Percentiles rank a stretch among this genome's conserved stretches.
These are phyloP conservation scores for Listronotus bonariensis DNA, from an alignment of 1,140 invertebrate species.

Conservation along the genomic window DNA sequence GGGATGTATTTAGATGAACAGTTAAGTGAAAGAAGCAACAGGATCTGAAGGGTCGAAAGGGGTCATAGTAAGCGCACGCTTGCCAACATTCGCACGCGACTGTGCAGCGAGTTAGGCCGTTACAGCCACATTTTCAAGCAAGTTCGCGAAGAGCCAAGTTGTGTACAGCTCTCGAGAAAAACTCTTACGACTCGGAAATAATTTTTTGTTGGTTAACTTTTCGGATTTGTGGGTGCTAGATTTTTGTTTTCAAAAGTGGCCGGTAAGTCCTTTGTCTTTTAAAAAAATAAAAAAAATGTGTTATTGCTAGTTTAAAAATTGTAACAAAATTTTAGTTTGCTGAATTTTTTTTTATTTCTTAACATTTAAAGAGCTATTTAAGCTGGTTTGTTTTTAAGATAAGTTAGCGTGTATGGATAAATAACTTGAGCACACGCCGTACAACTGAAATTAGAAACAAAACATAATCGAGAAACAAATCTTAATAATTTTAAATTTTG, in stretches of 20 bases:
- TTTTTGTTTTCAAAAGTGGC: conserved; percentile 21
- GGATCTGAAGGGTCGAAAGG: conserved; percentile 51
- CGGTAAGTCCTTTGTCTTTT: conserved; percentile 24
- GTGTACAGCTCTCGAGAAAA: conserved; percentile 32
- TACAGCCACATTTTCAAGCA: conserved; percentile 49
- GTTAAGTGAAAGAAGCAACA: conserved; percentile 54
- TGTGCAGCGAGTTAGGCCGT: conserved; percentile 45
- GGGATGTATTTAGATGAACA: conserved; percentile 47
- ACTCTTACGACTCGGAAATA: conserved; percentile 21
- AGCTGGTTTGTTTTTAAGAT: too few species aligned
- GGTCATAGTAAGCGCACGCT: conserved; percentile 51
- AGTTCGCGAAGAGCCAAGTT: conserved; percentile 41
- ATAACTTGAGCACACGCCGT: too few species aligned
- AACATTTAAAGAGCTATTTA: too few species aligned
- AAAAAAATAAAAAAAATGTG: conserved; percentile 13
- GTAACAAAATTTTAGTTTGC: conserved; percentile 8
- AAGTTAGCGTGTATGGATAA: too few species aligned
- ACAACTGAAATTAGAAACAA: too few species aligned
- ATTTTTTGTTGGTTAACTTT: conserved; percentile 29
- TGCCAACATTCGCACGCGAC: conserved; percentile 48
- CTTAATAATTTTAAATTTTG: too few species aligned
- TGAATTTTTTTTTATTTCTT: too few species aligned
- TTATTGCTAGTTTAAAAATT: conserved; percentile 19
- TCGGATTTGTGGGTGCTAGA: conserved; percentile 20
- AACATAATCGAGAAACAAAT: too few species aligned